These are phyloP conservation scores for Benitochromis conjunctus DNA, from an alignment of 2,113 vertebrate species.

Conservation along the genomic window DNA sequence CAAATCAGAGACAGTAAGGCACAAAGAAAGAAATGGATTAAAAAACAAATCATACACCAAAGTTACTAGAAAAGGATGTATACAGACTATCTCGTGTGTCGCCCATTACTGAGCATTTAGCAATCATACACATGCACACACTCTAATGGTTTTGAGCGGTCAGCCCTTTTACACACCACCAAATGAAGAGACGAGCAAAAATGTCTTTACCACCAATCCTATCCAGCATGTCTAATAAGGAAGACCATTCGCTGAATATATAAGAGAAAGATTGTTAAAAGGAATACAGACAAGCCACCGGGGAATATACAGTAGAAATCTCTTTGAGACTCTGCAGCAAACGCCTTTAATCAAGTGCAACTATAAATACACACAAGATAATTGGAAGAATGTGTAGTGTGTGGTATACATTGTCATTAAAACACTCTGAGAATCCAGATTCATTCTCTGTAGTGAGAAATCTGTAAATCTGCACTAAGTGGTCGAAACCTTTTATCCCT, in stretches of 20 bases:
- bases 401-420: not conserved
- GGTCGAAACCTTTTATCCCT: not conserved
- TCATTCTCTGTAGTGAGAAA: not conserved
- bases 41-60: not conserved
- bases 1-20: not conserved
- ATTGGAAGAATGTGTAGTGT: not conserved
- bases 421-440: not conserved
- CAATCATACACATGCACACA: not conserved
- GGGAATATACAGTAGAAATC: slow-evolving; percentile 2
- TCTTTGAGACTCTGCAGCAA: slow-evolving; percentile 33
- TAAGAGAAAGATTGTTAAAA: slow-evolving; percentile 34
- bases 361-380: not conserved
- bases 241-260: slow-evolving; percentile 44
- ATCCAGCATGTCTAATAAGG: slow-evolving; percentile 37
- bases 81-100: not conserved
- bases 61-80: not conserved
- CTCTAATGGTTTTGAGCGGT: not conserved
- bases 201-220: slow-evolving; percentile 15
- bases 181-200: slow-evolving; percentile 44
- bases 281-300: not conserved
- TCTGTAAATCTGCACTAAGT: not conserved
- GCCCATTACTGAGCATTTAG: not conserved
- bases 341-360: slow-evolving; percentile 3
- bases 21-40: not conserved
- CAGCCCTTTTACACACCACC: slow-evolving; percentile 44